These are phyloP conservation scores for Platysteira castanea DNA, from an alignment of 2,113 vertebrate genomes.

Conservation along the genomic window DNA sequence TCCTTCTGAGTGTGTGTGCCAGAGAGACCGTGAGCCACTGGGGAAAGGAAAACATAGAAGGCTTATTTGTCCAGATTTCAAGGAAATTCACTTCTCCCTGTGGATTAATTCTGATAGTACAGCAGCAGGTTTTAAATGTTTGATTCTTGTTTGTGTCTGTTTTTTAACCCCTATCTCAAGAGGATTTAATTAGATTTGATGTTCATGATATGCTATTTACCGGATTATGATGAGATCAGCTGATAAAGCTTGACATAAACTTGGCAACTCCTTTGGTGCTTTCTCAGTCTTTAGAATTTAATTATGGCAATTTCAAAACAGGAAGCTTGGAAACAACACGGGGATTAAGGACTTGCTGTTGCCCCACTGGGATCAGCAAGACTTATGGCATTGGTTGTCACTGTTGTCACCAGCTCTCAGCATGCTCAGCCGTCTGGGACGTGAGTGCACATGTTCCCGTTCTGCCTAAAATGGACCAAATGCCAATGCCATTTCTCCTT, in stretches of 20 bases:
- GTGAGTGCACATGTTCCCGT: background rate
- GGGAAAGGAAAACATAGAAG: background rate
- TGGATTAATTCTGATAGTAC: conserved; percentile 23
- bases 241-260: conserved; percentile 75
- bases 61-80: conserved; percentile 37
- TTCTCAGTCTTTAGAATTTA: conserved; percentile 59
- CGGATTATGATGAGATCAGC: conserved; percentile 83
- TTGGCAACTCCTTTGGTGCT: conserved; percentile 58
- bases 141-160: conserved; percentile 69
- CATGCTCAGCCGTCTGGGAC: background rate
- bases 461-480: background rate
- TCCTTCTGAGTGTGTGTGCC: background rate
- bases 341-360: conserved; percentile 34
- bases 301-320: conserved; percentile 65
- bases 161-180: conserved; percentile 78
- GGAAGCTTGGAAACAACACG: conserved; percentile 1
- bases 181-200: conserved; percentile 86
- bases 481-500: background rate
- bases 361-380: conserved; percentile 1
- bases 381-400: background rate
- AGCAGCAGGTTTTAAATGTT: conserved; percentile 43
- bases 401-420: background rate
- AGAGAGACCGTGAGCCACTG: background rate
- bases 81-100: conserved; percentile 31
- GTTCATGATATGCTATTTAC: conserved; percentile 86